Percentiles rank a stretch among this genome's conserved stretches.
Evolutionary conservation across 2,113 vertebrate genomes (phyloP).

Genomic region (Plotosus lineatus): DNA sequence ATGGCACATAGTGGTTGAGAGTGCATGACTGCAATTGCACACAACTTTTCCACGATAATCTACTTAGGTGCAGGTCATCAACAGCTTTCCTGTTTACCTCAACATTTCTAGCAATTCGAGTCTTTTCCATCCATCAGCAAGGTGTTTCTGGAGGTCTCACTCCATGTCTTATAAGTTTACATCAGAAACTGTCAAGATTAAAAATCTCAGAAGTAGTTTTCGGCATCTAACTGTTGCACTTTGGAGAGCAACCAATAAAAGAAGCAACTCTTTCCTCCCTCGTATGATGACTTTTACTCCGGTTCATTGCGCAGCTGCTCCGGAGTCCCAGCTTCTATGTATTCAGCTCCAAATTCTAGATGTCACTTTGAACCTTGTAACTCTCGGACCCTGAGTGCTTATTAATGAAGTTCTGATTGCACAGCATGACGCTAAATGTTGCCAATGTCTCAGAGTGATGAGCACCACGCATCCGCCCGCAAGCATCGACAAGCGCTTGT

Average conservation of each 20-base stretch:
- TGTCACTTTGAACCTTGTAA: not conserved
- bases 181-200: not conserved
- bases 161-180: too few relatives aligned
- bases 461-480: not conserved
- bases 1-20: too few relatives aligned
- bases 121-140: too few relatives aligned
- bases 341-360: conserved; percentile 12
- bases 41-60: too few relatives aligned
- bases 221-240: not conserved
- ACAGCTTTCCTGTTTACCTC: too few relatives aligned
- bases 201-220: not conserved
- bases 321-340: not conserved
- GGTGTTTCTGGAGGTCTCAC: too few relatives aligned
- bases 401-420: conserved; percentile 14
- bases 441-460: not conserved
- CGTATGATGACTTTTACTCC: not conserved
- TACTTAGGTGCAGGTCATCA: too few relatives aligned
- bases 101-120: too few relatives aligned
- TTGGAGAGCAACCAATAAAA: not conserved
- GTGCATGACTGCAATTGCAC: too few relatives aligned
- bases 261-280: not conserved
- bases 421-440: not conserved
- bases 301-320: not conserved
- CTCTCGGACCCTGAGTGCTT: not conserved
- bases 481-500: not conserved